These are phyloP conservation scores for Callocephalon fimbriatum DNA, from an alignment of 2,113 vertebrate genomes.

Conservation along the genomic window DNA sequence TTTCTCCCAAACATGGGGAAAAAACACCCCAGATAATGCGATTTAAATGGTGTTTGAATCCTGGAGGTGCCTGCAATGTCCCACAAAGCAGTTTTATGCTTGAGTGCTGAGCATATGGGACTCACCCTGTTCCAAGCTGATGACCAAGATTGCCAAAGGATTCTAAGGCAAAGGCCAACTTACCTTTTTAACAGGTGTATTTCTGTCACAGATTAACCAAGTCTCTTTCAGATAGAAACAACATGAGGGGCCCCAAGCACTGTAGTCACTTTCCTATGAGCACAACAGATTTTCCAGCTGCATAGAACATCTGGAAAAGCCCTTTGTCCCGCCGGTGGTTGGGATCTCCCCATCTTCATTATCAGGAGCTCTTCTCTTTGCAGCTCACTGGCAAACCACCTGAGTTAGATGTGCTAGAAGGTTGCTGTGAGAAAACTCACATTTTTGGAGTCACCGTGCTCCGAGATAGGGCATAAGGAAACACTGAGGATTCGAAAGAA, in stretches of 20 bases:
- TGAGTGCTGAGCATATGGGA: neutral
- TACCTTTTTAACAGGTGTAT: neutral
- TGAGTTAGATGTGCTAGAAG: neutral
- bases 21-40: neutral
- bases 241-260: accelerated
- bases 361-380: neutral
- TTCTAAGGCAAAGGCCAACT: neutral
- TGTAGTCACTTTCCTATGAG: neutral
- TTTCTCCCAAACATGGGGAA: neutral
- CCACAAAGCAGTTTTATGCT: neutral
- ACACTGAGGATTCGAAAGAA: neutral
- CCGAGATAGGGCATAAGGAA: neutral
- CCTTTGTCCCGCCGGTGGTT: accelerated
- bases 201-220: neutral
- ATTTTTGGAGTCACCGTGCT: neutral
- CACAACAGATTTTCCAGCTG: neutral
- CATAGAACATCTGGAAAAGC: neutral
- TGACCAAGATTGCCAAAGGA: neutral
- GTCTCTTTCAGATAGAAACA: neutral
- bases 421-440: neutral
- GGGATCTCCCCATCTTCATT: neutral
- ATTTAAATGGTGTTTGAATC: neutral
- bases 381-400: neutral
- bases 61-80: neutral
- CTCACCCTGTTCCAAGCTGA: neutral